These are phyloP conservation scores for Drosophila obscura DNA, from an alignment of 1,140 invertebrate species.

Conservation along the genomic window DNA sequence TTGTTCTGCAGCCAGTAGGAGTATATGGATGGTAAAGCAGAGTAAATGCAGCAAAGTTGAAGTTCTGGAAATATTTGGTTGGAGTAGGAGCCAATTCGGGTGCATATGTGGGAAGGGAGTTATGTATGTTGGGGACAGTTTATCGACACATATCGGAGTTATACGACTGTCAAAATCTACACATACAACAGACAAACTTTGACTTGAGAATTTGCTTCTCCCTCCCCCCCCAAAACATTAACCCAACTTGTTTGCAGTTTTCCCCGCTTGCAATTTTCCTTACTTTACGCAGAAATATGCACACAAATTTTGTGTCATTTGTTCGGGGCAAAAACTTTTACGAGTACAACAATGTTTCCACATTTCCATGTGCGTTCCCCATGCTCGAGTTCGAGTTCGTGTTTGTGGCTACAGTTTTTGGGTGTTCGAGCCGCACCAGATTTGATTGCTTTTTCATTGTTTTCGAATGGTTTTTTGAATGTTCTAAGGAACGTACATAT, in stretches of 20 bases:
- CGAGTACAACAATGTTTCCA: constrained; percentile 54
- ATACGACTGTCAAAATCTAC: constrained; percentile 51
- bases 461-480: constrained; percentile 70
- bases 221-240: constrained; percentile 28
- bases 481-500: constrained; percentile 28
- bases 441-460: constrained; percentile 81
- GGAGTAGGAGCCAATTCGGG: no score
- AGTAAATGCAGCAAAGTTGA: no score
- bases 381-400: background rate
- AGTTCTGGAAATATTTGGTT: no score
- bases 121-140: constrained; percentile 28
- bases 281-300: constrained; percentile 56
- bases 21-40: background rate
- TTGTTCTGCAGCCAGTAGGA: constrained; percentile 3
- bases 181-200: constrained; percentile 49
- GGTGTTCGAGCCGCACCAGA: constrained; percentile 17
- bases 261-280: constrained; percentile 26
- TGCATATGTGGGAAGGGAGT: no score
- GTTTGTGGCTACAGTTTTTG: constrained; percentile 39
- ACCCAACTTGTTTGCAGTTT: constrained; percentile 50
- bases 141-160: constrained; percentile 57
- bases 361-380: constrained; percentile 35
- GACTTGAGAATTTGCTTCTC: constrained; percentile 32
- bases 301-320: constrained; percentile 56
- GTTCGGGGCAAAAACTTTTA: constrained; percentile 32